Evolutionary conservation across 2,113 vertebrate genomes (phyloP).

Genomic region (Hydrolagus affinis): DNA sequence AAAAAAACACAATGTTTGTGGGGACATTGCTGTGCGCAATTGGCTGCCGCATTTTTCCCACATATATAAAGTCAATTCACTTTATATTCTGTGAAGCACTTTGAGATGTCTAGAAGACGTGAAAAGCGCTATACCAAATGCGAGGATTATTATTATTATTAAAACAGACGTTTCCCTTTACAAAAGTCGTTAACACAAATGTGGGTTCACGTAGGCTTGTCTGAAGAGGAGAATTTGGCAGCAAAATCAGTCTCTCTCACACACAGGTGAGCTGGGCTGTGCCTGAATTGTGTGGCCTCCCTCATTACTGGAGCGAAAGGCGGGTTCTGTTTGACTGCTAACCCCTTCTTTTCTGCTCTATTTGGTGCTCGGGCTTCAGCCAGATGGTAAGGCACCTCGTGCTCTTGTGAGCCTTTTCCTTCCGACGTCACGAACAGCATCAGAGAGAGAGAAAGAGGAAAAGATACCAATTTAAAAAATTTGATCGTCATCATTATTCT

Average conservation of each 20-base stretch:
- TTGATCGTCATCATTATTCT: too few species aligned
- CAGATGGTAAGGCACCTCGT: background rate
- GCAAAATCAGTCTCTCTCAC: too few species aligned
- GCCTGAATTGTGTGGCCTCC: background rate
- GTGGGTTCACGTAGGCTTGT: background rate
- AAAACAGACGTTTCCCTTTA: background rate
- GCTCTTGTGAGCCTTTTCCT: background rate
- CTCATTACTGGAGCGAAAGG: background rate
- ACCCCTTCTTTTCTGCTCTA: slow-evolving; percentile 12
- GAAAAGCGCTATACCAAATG: too few species aligned
- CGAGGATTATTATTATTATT: too few species aligned
- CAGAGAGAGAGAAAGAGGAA: background rate
- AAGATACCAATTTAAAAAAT: background rate
- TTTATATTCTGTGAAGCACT: too few species aligned
- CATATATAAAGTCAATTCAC: too few species aligned
- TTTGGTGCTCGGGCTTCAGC: background rate
- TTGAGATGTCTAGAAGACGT: too few species aligned
- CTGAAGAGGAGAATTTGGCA: too few species aligned
- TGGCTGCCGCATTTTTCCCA: too few species aligned
- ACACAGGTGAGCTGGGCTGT: background rate
- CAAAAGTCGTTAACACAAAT: background rate
- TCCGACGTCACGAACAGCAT: background rate
- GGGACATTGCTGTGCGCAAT: too few species aligned
- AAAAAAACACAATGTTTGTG: too few species aligned
- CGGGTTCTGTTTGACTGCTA: background rate